Base-by-base conservation (phyloP, 1,140 invertebrate genomes). In the Drosophila malerkotliana region DNA sequence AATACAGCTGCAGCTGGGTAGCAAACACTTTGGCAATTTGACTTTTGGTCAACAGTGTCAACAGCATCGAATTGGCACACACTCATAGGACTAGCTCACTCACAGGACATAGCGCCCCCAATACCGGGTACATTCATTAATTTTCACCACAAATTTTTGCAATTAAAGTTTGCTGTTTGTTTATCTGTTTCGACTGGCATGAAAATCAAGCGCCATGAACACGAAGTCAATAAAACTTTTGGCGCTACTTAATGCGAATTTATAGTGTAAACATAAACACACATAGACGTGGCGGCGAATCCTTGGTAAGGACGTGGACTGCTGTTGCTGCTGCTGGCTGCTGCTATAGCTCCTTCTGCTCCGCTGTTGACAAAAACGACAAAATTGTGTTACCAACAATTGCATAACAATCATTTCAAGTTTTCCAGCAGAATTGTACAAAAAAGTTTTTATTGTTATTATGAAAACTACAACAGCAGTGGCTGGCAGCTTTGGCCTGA, bases 371-470 rank as follows among this genome's bases (percentile, higher is more conserved):
- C 62, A 88, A 87, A 80, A 81, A 87, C 67, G 87, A 90, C 78
- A 79, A 90, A 90, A 90, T 90, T 82, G 81, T 84, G 87, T 90
- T 90, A 85, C 87, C 85, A 90, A 90, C 87, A 90, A 90, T 90
- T 90, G 87, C 87, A 90, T 90, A 90, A 90, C 85, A 90, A 90
- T 90, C 87, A 90, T 90, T 90, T 90, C 88, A 90, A 90, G 87
- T 90, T 90, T 90, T 87, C 87, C 85, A 49, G 87, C 78, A 90
- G 90, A 67, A 90, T 79, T 76, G 78, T 82, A 90, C 72, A 79
- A 87, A 79, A 78, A 88, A 82, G 69, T 85, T 89, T 90, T 89
- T 90, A 89, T 89, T 89, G 81, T 89, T 89, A 90, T 90, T 87
- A 87, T 87, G 83, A 79, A 79, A 88, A 87, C 75, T 83, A 79